These are phyloP conservation scores for Anthrax anthrax DNA, from an alignment of 2,888 invertebrate species.

Conservation along the genomic window DNA sequence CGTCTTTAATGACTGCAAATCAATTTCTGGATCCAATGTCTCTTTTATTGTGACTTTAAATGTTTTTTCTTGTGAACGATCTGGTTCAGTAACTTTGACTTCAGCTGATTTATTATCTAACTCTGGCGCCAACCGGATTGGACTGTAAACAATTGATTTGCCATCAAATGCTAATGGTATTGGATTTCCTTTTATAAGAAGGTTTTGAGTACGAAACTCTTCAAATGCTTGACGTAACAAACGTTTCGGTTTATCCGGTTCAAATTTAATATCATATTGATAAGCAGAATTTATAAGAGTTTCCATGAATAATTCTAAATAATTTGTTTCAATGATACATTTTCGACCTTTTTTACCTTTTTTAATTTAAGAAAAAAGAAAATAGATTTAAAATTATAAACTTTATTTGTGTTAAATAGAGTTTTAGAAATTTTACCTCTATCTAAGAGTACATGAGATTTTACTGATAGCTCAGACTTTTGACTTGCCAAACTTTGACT, in stretches of 20 bases:
- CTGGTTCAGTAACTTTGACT: constrained; percentile 18
- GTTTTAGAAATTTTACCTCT: neutral
- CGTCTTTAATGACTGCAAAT: constrained; percentile 22
- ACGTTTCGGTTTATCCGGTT: constrained; percentile 54
- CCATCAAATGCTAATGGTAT: constrained; percentile 58
- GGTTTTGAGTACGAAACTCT: constrained; percentile 24
- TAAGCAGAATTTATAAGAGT: constrained; percentile 36
- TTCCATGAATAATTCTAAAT: constrained; percentile 41
- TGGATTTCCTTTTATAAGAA: constrained; percentile 13
- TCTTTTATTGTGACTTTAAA: constrained; percentile 23
- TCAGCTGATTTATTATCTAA: constrained; percentile 15
- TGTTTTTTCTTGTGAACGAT: neutral
- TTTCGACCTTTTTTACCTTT: constrained; percentile 30
- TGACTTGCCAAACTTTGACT: neutral
- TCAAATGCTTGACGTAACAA: constrained; percentile 39
- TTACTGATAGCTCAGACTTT: neutral
- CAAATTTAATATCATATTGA: constrained; percentile 73
- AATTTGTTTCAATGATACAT: constrained; percentile 45
- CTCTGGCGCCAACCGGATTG: constrained; percentile 13
- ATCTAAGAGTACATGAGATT: neutral
- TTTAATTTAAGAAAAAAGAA: neutral
- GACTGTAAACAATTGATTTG: constrained; percentile 46
- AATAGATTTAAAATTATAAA: neutral
- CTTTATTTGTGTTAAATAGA: neutral
- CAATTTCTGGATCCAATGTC: constrained; percentile 19